These are phyloP conservation scores for Mormyrus iriodes DNA, from an alignment of 2,113 vertebrate species.

Conservation along the genomic window DNA sequence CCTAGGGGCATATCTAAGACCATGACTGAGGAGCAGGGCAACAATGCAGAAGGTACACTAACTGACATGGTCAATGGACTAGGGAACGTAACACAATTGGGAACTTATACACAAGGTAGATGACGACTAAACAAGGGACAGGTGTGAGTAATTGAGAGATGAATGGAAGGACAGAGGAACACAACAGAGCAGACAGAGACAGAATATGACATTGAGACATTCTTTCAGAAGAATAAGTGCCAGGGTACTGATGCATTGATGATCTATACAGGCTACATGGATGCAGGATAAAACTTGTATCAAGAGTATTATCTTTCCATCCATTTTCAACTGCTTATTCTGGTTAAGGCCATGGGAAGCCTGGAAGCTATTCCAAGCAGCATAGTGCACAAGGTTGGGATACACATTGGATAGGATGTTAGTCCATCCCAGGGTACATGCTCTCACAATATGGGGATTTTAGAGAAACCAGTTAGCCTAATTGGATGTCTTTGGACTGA, in stretches of 20 bases:
- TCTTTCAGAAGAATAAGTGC: background rate
- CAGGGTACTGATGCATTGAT: background rate
- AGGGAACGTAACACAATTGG: background rate
- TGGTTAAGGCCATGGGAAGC: background rate
- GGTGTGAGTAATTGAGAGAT: background rate
- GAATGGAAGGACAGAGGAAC: background rate
- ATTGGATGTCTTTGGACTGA: background rate
- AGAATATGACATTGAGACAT: background rate
- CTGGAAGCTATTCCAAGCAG: background rate
- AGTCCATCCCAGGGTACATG: background rate
- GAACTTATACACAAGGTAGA: background rate
- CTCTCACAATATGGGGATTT: background rate
- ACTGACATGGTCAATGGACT: background rate
- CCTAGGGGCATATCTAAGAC: background rate
- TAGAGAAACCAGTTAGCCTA: background rate
- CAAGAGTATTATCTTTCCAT: background rate
- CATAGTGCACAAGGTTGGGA: background rate
- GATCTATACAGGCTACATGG: background rate
- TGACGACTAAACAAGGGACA: background rate
- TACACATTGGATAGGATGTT: background rate
- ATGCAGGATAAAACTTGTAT: background rate
- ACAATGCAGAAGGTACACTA: background rate
- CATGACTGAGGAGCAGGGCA: background rate
- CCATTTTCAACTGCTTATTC: background rate
- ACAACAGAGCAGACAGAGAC: background rate